Conservation (phyloP, 2,113 vertebrate species). For the Poeciliopsis turrubarensis region DNA sequence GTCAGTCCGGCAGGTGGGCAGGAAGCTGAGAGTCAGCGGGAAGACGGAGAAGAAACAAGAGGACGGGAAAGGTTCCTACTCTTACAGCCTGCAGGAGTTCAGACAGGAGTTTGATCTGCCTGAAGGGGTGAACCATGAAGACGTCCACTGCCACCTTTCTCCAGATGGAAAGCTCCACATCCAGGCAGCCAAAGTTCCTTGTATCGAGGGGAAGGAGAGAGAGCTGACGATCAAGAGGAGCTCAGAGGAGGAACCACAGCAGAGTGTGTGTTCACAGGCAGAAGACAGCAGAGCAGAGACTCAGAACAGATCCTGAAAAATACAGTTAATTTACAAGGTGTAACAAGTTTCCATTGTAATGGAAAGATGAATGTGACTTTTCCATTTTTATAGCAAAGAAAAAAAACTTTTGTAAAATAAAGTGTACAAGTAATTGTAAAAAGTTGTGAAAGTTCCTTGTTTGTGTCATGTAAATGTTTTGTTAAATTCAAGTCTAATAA, state of each 20-base stretch:
- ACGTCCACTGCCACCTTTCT: constrained; percentile 47
- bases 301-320: no score
- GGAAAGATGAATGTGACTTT: no score
- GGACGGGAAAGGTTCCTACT: constrained; percentile 65
- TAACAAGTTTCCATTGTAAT: no score
- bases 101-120: constrained; percentile 75
- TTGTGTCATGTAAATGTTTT: no score
- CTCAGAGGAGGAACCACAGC: constrained; percentile 36
- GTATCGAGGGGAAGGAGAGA: constrained; percentile 39
- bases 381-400: no score
- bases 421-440: no score
- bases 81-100: constrained; percentile 70
- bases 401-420: no score
- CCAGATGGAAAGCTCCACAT: constrained; percentile 59
- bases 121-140: constrained; percentile 60
- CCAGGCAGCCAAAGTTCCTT: constrained; percentile 16
- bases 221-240: constrained; percentile 47
- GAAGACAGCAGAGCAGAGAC: no score
- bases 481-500: no score
- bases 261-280: constrained; percentile 6
- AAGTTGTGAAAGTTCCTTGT: no score
- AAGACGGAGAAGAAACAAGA: constrained; percentile 73
- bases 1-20: constrained; percentile 55
- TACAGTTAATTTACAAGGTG: no score
- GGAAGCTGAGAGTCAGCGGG: constrained; percentile 68